A percentile compares a stretch with the other conserved stretches of the same genome.
These are phyloP conservation scores for Diadromus collaris DNA, from an alignment of 2,888 invertebrate species.

Conservation along the genomic window DNA sequence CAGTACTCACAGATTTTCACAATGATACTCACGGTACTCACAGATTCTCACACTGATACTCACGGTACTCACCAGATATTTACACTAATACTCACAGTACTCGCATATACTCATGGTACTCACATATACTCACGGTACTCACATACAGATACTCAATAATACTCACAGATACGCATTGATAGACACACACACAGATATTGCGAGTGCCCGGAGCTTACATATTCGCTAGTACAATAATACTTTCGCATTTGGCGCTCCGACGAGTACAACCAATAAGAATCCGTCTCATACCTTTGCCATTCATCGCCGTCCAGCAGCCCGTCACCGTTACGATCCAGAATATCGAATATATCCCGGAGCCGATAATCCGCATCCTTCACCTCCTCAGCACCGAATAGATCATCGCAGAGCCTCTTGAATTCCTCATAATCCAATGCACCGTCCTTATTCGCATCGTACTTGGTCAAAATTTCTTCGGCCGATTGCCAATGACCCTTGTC, in stretches of 20 bases:
- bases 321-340: slow-evolving; percentile 89
- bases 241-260: background rate
- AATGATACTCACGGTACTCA: too few species aligned
- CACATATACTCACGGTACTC: too few species aligned
- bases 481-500: slow-evolving; percentile 53
- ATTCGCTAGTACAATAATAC: background rate
- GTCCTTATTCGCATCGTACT: slow-evolving; percentile 67
- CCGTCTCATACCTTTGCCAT: slow-evolving; percentile 81
- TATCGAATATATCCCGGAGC: slow-evolving; percentile 87
- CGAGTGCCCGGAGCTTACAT: too few species aligned
- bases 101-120: too few species aligned
- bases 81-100: too few species aligned
- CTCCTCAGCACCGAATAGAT: slow-evolving; percentile 68
- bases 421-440: slow-evolving; percentile 66
- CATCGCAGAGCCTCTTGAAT: slow-evolving; percentile 69
- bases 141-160: too few species aligned
- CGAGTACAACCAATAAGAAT: background rate
- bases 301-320: slow-evolving; percentile 89
- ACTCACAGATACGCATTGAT: too few species aligned
- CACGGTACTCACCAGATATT: too few species aligned
- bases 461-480: slow-evolving; percentile 55
- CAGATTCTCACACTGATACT: too few species aligned
- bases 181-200: too few species aligned
- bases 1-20: too few species aligned
- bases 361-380: slow-evolving; percentile 81